phyloP scores from a whole-genome alignment of 2,888 invertebrate genomes.

The Drosophila gaucha region DNA sequence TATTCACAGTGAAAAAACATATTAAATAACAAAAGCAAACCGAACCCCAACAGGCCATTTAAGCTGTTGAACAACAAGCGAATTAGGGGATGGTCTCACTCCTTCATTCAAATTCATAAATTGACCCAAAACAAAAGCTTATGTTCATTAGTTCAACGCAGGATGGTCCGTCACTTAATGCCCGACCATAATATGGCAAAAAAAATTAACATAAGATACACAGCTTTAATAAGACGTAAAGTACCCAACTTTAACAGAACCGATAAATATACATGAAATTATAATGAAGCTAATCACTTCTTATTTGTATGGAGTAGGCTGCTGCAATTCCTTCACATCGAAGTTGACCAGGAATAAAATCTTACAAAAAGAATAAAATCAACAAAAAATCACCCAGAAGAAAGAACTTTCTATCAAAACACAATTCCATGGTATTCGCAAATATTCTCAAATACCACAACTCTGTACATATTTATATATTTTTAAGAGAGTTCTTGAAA shows the following conservation, averaged over 20 bases:
- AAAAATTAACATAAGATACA: no score
- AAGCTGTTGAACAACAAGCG: conserved; percentile 1
- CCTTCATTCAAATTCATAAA: background rate
- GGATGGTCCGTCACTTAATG: background rate
- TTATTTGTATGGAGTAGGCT: background rate
- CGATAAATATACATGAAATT: background rate
- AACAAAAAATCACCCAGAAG: no score
- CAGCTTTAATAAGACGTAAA: no score
- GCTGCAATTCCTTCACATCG: background rate
- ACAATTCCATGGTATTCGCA: no score
- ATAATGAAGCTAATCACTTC: conserved; percentile 1
- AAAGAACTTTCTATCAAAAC: no score
- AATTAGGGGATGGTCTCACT: background rate
- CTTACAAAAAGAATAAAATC: no score
- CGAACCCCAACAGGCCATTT: background rate
- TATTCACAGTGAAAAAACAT: background rate
- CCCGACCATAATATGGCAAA: background rate
- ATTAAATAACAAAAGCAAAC: conserved; percentile 4
- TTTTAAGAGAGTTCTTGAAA: no score
- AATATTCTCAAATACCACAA: no score
- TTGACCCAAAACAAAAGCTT: background rate
- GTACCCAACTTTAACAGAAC: no score
- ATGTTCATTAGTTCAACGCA: background rate
- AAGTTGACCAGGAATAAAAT: no score
- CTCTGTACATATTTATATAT: no score